Percentiles rank a stretch among this genome's conserved stretches.
phyloP scores from a whole-genome alignment of 2,113 vertebrate genomes.

The Cervus canadensis region DNA sequence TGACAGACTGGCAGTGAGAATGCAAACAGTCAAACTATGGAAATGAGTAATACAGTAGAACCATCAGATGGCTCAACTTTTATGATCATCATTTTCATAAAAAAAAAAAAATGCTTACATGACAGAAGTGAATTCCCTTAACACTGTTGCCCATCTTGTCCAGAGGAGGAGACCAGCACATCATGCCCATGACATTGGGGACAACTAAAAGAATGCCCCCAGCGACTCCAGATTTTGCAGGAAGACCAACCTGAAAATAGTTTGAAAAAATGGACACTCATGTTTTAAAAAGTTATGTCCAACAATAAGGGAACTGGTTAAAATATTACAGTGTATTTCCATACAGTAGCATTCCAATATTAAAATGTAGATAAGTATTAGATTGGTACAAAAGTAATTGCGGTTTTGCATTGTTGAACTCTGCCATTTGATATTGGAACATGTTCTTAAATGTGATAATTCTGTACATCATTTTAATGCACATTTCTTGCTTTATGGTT shows the following conservation, averaged over 20 bases:
- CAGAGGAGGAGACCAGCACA: constrained; percentile 98
- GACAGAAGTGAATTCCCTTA: constrained; percentile 98
- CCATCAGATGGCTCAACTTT: background rate
- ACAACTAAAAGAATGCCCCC: constrained; percentile 98
- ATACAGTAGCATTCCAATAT: background rate
- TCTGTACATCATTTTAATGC: background rate
- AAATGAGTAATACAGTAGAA: background rate
- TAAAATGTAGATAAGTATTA: background rate
- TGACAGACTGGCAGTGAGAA: background rate
- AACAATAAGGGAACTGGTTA: background rate
- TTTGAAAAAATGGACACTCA: background rate
- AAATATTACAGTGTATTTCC: background rate
- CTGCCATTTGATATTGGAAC: background rate
- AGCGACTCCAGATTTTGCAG: constrained; percentile 96
- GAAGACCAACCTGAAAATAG: constrained; percentile 92
- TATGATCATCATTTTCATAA: background rate
- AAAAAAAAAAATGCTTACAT: constrained; percentile 82
- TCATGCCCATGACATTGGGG: constrained; percentile 99
- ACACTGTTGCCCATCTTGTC: constrained; percentile 99
- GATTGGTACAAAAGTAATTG: background rate
- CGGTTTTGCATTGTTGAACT: background rate
- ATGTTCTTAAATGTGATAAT: background rate
- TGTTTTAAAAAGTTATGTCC: background rate
- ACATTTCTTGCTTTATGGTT: background rate
- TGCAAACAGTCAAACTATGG: background rate